Evolutionary conservation across 2,888 invertebrate species (phyloP), one percentile per base, ranked within the genome.

Genomic region (Lithophane semibrunnea): DNA sequence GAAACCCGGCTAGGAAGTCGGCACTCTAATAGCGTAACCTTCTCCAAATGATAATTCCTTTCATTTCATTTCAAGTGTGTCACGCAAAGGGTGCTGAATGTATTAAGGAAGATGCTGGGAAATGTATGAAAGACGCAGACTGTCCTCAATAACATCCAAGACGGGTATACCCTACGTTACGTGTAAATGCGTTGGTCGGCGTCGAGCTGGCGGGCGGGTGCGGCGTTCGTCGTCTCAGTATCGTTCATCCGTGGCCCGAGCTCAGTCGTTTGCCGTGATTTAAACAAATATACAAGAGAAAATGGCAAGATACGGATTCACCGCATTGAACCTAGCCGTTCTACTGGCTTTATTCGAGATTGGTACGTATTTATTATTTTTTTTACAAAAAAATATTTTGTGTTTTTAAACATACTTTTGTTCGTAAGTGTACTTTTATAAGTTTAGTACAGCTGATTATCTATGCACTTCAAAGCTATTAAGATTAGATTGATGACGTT

Each of bases 341-440:
- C 86, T 96, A 64, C 86, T 96, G 89, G 95, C 96, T 29, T 88
- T 95, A 64, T 90, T 96, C 67, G 94, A 96, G 90, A 89, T 95
- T 70, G 96, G 96, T 96, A 93, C 60, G 96, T 94, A 68, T 66
- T 75, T 79, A 58, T 72, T 61, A 18, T 72, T 21, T 72, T 42
- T 60, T 24, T 21, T 4, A 37, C 5, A 65, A 84, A 60, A 61
- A 72, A 16, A 73, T n/a, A 73, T 37, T 66, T 13, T 61, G 4
- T 24, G 12, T 56, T 66, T 68, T 63, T 42, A 18, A 13, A 63
- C 52, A 64, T 69, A 81, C 77, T 89, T 80, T 73, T 79, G 79
- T 64, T 3, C 29, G 63, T 73, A 52, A 82, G 54, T 84, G 86
- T 88, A 89, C 88, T 80, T 76, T 73, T 24, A 29, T 79, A 68